A percentile compares a stretch with the other conserved stretches of the same genome.
Conservation (phyloP, 2,797 vertebrate genomes). For the Pyrocephalus nanus region DNA sequence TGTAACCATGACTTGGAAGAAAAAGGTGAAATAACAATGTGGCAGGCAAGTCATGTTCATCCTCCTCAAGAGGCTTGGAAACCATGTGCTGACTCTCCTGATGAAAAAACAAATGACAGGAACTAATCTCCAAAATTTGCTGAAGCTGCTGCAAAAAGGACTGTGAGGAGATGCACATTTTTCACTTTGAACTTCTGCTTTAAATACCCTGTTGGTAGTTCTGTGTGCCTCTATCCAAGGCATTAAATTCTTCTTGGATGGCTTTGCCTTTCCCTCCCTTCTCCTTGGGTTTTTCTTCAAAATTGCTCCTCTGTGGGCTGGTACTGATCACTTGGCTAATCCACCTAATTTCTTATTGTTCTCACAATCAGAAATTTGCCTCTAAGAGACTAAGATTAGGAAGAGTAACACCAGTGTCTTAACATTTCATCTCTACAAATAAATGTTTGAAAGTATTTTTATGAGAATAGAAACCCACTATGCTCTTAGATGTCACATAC, state of each 20-base stretch:
- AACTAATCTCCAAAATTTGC: neutral
- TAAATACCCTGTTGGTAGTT: rapidly evolving
- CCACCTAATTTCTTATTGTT: neutral
- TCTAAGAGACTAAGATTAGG: neutral
- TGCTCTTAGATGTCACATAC: neutral
- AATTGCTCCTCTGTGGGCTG: neutral
- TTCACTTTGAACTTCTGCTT: neutral
- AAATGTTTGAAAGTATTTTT: neutral
- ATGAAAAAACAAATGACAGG: neutral
- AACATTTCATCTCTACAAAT: neutral
- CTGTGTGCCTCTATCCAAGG: neutral
- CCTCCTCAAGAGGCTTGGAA: neutral
- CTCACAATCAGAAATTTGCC: neutral
- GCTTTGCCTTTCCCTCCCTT: neutral
- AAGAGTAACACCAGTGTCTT: neutral
- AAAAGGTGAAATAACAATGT: neutral
- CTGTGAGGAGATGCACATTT: neutral
- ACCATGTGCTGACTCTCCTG: neutral
- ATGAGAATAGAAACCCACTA: neutral
- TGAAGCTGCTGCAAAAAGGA: neutral
- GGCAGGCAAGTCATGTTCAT: neutral
- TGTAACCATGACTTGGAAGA: neutral
- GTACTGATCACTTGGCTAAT: neutral
- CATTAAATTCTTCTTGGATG: neutral
- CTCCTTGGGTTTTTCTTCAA: neutral